Evolutionary conservation across 2,797 vertebrate species (phyloP), one percentile per base, ranked within the genome.

Genomic region (Mallotus villosus): DNA sequence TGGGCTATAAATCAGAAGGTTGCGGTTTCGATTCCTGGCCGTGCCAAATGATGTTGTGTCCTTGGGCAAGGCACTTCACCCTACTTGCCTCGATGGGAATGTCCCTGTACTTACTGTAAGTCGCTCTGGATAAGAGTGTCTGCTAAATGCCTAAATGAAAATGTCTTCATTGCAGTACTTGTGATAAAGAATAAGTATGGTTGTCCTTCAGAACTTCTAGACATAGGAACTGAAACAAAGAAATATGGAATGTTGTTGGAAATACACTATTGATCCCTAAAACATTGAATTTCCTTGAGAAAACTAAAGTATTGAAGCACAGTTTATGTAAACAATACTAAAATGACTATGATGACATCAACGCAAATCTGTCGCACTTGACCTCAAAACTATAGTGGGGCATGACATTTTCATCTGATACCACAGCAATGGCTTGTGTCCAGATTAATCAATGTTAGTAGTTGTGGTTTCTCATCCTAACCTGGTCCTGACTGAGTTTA

Each of bases 141-240:
- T 29, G 27, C 27, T 29, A 29, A 29, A 29, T 29, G 27, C 27
- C 27, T 29, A 29, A 29, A 29, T 29, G 27, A 2, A 27, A 29
- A 29, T 29, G 27, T 29, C 27, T 29, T 29, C 27, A 29, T 29
- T 29, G 4, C 41, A 46, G 41, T 11, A 46, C 2, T 46, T 29
- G 80, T 63, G 67, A 67, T 12, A 29, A 41, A 34, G 32, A 34
- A 8, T 34, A 34, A 74, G 69, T 61, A 74, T 21, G 73, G 68
- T 64, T 79, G 74, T 75, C 63, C 68, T 71, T 76, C 34, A 24
- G 58, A 75, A 24, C 65, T 59, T 29, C 74, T 21, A 27, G 32
- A 21, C 21, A 60, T 60, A 9, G 5, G 58, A 58, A 8, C 21
- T 60, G n/a, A 46, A 46, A 46, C 41, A 12, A 46, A 46, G 0